These are phyloP conservation scores for Dryoscopus gambensis DNA, from an alignment of 2,113 vertebrate species.

Conservation along the genomic window DNA sequence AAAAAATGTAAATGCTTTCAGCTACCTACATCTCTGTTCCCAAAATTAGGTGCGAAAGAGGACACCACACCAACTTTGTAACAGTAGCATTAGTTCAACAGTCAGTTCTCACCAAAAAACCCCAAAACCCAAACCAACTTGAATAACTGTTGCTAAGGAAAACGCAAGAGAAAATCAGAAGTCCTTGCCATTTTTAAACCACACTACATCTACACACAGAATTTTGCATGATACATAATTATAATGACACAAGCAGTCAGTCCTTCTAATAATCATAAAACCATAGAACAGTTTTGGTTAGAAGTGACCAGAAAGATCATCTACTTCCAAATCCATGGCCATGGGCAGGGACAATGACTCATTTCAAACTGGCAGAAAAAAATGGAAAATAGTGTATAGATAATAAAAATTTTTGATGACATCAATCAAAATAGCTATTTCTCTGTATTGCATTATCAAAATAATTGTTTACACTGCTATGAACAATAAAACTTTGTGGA, in stretches of 20 bases:
- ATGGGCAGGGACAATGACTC: background rate
- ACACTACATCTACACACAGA: background rate
- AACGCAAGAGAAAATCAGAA: background rate
- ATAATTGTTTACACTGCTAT: background rate
- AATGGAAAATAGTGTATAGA: background rate
- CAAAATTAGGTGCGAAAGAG: background rate
- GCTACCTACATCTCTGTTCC: background rate
- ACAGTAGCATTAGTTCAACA: background rate
- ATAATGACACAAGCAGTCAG: background rate
- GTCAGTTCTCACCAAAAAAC: background rate
- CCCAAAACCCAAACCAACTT: background rate
- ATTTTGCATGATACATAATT: background rate
- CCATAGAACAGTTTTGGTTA: background rate
- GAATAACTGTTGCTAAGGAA: background rate
- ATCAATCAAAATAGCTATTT: background rate
- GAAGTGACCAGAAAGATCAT: background rate
- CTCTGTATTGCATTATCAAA: background rate
- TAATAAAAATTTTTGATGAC: background rate
- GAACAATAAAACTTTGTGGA: background rate
- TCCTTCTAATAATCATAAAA: background rate
- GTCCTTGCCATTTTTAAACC: background rate
- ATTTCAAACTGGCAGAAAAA: background rate
- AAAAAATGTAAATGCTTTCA: background rate
- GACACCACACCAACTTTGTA: background rate
- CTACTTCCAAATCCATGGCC: background rate